phyloP scores from a whole-genome alignment of 2,113 vertebrate genomes.

The Galeopterus variegatus region DNA sequence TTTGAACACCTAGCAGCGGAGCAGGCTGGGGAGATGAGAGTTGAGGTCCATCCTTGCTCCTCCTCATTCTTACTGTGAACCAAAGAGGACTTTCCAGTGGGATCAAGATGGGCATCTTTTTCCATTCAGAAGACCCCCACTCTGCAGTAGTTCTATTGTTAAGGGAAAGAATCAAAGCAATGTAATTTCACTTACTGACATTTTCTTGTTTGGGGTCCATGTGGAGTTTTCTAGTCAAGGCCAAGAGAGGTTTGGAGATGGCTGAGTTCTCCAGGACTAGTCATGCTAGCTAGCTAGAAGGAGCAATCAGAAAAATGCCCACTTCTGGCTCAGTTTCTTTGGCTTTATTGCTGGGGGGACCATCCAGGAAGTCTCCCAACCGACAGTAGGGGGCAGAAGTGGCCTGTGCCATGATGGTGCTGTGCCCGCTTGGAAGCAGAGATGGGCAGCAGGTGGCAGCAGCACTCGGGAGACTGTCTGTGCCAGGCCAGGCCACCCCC shows the following conservation, averaged over 20 bases:
- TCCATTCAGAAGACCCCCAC: not conserved
- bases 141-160: not conserved
- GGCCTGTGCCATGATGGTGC: not conserved
- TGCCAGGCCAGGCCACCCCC: not conserved
- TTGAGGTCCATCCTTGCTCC: not conserved
- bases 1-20: not conserved
- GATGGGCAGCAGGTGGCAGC: conserved; percentile 76
- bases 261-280: not conserved
- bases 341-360: not conserved
- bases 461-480: not conserved
- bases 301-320: not conserved
- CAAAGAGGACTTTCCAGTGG: not conserved
- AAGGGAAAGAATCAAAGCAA: not conserved
- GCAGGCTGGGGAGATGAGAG: not conserved
- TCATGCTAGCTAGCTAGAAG: not conserved
- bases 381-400: conserved; percentile 76
- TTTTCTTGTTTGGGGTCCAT: not conserved
- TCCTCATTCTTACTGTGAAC: not conserved
- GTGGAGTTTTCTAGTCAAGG: not conserved
- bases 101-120: not conserved
- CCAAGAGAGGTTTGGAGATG: not conserved
- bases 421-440: not conserved
- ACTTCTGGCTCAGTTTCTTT: not conserved
- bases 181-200: not conserved
- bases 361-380: not conserved